Evolutionary conservation across 2,888 invertebrate species (phyloP).

Genomic region (Stenolophus ochropezus): DNA sequence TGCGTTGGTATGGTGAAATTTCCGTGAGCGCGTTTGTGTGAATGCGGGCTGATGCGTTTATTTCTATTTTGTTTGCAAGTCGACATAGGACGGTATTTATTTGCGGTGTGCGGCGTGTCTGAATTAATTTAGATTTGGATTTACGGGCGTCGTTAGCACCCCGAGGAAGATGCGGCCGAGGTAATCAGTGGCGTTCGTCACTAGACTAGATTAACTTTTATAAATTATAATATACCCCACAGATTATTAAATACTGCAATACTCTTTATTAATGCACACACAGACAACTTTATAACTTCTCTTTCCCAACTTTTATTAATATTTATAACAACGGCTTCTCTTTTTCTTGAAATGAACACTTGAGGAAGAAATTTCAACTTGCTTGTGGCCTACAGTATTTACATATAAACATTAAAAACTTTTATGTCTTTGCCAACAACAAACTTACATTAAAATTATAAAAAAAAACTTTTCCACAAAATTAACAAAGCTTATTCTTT

Average conservation of each 20-base stretch:
- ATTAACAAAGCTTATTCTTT: neutral
- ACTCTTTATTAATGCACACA: neutral
- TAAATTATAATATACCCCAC: conserved; percentile 12
- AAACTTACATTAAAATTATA: neutral
- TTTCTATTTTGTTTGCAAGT: conserved; percentile 25
- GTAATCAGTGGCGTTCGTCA: conserved; percentile 33
- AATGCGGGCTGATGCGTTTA: neutral
- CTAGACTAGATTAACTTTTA: conserved; percentile 18
- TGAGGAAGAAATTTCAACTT: neutral
- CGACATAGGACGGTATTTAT: conserved; percentile 40
- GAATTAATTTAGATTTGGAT: conserved; percentile 53
- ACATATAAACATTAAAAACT: conserved; percentile 14
- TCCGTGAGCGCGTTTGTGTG: neutral
- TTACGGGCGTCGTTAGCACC: conserved; percentile 44
- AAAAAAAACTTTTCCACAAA: neutral
- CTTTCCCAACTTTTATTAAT: conserved; percentile 23
- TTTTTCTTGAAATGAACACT: neutral
- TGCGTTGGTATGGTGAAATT: neutral
- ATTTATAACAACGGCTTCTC: conserved; percentile 7
- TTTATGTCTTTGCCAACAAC: neutral
- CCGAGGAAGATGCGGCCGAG: neutral
- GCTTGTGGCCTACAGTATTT: neutral
- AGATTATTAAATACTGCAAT: conserved; percentile 35
- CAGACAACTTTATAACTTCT: conserved; percentile 4
- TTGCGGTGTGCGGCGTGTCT: conserved; percentile 29